A percentile compares a stretch with the other conserved stretches of the same genome.
These are phyloP conservation scores for Octomys mimax DNA, from an alignment of 2,797 vertebrate species.

Conservation along the genomic window DNA sequence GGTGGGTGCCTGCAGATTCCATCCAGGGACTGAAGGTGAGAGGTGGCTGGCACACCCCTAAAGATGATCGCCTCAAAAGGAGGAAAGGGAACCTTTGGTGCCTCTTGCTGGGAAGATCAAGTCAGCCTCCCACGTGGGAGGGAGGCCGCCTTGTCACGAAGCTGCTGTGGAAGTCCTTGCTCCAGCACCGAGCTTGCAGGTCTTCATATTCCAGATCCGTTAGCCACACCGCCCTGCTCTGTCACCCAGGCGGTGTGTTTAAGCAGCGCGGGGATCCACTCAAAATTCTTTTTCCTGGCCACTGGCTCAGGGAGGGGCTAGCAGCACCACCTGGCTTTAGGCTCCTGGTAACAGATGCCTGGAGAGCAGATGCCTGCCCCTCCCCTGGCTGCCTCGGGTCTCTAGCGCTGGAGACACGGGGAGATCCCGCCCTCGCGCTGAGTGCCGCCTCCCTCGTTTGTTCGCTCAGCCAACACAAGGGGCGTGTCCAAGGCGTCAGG, in stretches of 20 bases:
- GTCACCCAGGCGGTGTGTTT: neutral
- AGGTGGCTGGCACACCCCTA: conserved; percentile 54
- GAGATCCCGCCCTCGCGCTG: neutral
- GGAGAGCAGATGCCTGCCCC: neutral
- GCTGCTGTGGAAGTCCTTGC: neutral
- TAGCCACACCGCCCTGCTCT: neutral
- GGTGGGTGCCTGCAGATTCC: conserved; percentile 73
- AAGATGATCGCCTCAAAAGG: conserved; percentile 46
- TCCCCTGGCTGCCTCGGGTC: neutral
- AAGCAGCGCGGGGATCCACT: conserved; percentile 47
- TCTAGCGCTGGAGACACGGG: neutral
- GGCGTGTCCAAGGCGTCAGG: conserved; percentile 79
- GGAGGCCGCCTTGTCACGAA: conserved; percentile 62
- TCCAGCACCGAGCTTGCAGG: neutral
- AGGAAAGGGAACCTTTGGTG: neutral
- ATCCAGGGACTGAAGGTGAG: conserved; percentile 50
- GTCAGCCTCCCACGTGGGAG: conserved; percentile 34
- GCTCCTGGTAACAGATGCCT: neutral
- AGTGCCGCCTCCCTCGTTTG: neutral
- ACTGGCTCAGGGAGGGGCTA: neutral
- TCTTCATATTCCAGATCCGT: conserved; percentile 40
- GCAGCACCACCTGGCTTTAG: neutral
- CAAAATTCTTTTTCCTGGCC: conserved; percentile 44
- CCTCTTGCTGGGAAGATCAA: conserved; percentile 54
- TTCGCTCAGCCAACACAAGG: conserved; percentile 51